phyloP scores from a whole-genome alignment of 2,113 vertebrate species.

The Vimba vimba region DNA sequence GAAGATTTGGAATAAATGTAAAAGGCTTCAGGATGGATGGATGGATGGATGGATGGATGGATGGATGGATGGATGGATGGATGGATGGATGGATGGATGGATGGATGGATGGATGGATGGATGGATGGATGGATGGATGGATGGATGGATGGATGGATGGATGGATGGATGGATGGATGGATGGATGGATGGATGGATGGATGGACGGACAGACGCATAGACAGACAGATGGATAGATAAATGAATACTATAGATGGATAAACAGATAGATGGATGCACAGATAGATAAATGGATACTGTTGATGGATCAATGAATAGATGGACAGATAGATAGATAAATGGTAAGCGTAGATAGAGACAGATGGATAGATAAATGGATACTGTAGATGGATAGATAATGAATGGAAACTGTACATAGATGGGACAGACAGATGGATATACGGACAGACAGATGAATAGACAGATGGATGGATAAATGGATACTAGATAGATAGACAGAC shows the following conservation, averaged over 20 bases:
- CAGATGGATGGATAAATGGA: not conserved
- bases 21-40: too few relatives aligned
- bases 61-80: too few relatives aligned
- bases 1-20: not conserved
- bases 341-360: not conserved
- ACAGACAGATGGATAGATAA: too few relatives aligned
- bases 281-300: too few relatives aligned
- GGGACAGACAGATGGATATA: not conserved
- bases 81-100: not conserved
- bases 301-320: too few relatives aligned
- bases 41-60: too few relatives aligned
- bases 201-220: too few relatives aligned
- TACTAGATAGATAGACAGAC: not conserved
- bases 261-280: not conserved
- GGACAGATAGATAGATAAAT: not conserved
- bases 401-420: not conserved
- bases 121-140: too few relatives aligned
- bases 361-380: too few relatives aligned
- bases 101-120: not conserved
- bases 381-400: not conserved
- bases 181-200: too few relatives aligned
- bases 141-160: not conserved
- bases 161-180: not conserved
- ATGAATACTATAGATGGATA: not conserved
- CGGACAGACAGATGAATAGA: not conserved